Evolutionary conservation across 2,797 vertebrate genomes (phyloP), one percentile per base, ranked within the genome.

Genomic region (Sciurus carolinensis): DNA sequence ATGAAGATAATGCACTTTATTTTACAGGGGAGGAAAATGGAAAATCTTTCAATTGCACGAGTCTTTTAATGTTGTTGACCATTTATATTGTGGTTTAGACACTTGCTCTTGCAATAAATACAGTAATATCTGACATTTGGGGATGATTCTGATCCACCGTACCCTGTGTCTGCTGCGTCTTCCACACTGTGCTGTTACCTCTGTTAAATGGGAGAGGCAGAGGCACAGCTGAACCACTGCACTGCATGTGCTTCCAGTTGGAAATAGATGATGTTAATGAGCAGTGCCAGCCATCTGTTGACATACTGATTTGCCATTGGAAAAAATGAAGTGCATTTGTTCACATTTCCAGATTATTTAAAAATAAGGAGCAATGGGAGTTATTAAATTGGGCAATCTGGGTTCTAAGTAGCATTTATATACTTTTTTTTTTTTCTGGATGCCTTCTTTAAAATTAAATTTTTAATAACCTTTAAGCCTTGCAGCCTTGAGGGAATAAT

Each of bases 381-480:
- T 97, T 98, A 90, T 92, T 98, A 97, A 95, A 88, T 96, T 94
- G 97, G 66, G 28, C 62, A 97, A 97, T 97, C 92, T 96, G 93
- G 8, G 17, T 95, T 97, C 97, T 98, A 98, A 98, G 93, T 89
- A 91, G 33, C 97, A 97, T 97, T 98, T 98, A 94, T 97, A 96
- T 66, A 87, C 79, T 97, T 96, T 98, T 97, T 98, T 97, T 98
- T 97, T 96, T 89, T 44, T 17, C 47, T 69, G 71, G n/a, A 59
- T 98, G 75, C 54, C 91, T 97, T 95, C 91, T 98, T 97, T 97
- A 96, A 98, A 98, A 98, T 97, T 98, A 98, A 97, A 97, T 97
- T 98, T 98, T 98, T 98, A 98, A 98, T 98, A 98, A 98, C 87
- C 75, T 98, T 98, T 98, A 97, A 98, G 95, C 97, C 39, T 96